phyloP scores from a whole-genome alignment of 1,140 invertebrate species.

The Laupala kohalensis region DNA sequence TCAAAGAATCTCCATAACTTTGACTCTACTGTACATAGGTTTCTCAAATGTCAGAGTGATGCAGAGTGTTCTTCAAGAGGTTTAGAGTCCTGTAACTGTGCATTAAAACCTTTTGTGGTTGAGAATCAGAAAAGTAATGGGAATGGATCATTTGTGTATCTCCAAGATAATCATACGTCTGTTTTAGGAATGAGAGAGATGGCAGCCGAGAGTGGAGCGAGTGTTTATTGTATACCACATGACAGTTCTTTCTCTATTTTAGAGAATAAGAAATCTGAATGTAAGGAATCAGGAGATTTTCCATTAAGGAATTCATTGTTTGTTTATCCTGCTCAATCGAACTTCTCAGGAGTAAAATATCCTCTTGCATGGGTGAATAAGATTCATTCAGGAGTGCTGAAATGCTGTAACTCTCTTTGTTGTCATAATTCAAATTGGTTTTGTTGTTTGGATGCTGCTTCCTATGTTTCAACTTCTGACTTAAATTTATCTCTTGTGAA shows the following conservation, averaged over 20 bases:
- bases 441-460: constrained; percentile 75
- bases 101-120: neutral
- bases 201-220: constrained; percentile 23
- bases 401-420: constrained; percentile 18
- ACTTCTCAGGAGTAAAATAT: constrained; percentile 87
- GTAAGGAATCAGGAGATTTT: constrained; percentile 12
- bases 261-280: constrained; percentile 8
- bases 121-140: neutral
- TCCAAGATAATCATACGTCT: constrained; percentile 89
- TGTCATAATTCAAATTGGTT: constrained; percentile 49
- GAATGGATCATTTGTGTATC: constrained; percentile 59
- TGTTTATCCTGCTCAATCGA: constrained; percentile 83
- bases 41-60: too few species aligned
- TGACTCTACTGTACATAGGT: too few species aligned
- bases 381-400: constrained; percentile 47
- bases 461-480: constrained; percentile 61
- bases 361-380: constrained; percentile 57
- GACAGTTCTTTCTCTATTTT: constrained; percentile 18
- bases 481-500: constrained; percentile 57
- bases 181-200: constrained; percentile 79
- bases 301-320: constrained; percentile 50
- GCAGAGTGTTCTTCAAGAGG: neutral
- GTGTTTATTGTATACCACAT: constrained; percentile 31
- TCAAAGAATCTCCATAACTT: neutral
- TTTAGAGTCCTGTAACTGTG: neutral